Percentiles rank a stretch among this genome's conserved stretches.
These are phyloP conservation scores for Hippoglossus stenolepis DNA, from an alignment of 2,113 vertebrate species.

Conservation along the genomic window DNA sequence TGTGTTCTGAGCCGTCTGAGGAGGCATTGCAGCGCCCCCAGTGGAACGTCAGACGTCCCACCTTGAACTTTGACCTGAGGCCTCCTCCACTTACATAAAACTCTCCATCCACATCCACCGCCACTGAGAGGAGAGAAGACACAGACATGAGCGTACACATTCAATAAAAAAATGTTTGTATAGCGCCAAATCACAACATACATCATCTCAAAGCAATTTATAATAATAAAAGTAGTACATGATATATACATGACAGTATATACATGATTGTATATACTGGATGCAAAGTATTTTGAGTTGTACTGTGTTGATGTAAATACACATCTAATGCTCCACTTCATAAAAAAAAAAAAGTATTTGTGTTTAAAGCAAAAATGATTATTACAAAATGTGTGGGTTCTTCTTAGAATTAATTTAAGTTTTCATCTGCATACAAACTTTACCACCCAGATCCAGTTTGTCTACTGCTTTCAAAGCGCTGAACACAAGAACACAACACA, in stretches of 20 bases:
- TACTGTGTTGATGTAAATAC: too few relatives aligned
- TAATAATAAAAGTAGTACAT: too few relatives aligned
- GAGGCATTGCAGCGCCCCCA: slow-evolving; percentile 96
- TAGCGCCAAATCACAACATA: too few relatives aligned
- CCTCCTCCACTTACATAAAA: slow-evolving; percentile 92
- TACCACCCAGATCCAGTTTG: too few relatives aligned
- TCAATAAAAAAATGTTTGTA: too few relatives aligned
- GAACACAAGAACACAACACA: slow-evolving; percentile 4
- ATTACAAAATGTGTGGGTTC: too few relatives aligned
- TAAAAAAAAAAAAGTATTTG: not conserved
- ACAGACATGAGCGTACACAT: not conserved
- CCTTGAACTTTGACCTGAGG: slow-evolving; percentile 88
- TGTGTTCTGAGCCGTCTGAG: slow-evolving; percentile 94
- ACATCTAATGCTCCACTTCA: not conserved
- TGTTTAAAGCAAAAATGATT: not conserved
- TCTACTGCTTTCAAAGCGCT: not conserved
- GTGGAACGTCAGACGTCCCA: slow-evolving; percentile 93
- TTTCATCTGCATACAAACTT: not conserved
- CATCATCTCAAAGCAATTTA: too few relatives aligned
- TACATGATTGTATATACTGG: too few relatives aligned
- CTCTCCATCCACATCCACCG: slow-evolving; percentile 91
- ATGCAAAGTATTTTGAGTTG: too few relatives aligned
- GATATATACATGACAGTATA: too few relatives aligned
- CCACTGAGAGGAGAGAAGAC: slow-evolving; percentile 83
- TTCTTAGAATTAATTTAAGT: not conserved